Conservation (phyloP, 2,888 invertebrate species). For the Hipparchia sbordonii region DNA sequence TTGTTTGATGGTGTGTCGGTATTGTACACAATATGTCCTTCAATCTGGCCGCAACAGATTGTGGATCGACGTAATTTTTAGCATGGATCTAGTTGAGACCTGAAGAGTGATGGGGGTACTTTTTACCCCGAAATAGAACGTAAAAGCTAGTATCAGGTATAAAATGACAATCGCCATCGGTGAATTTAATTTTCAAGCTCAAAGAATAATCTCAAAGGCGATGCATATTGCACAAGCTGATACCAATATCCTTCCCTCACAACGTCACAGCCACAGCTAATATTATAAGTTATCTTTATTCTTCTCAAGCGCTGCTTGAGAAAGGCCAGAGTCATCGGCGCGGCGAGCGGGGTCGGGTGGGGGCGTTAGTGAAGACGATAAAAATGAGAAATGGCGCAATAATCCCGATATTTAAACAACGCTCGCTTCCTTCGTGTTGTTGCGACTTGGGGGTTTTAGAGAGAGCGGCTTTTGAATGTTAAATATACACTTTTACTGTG, state of each 20-base stretch:
- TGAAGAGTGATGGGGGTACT: no score
- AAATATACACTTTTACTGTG: background rate
- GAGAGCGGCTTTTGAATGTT: background rate
- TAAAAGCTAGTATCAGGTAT: background rate
- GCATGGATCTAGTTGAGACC: no score
- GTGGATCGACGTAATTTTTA: no score
- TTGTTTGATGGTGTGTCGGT: no score
- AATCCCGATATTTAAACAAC: constrained; percentile 36
- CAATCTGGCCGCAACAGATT: no score
- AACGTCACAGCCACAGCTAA: background rate
- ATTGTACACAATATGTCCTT: no score
- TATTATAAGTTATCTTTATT: constrained; percentile 12
- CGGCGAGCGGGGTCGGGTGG: background rate
- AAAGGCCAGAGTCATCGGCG: background rate
- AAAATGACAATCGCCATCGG: background rate
- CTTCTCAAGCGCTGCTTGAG: background rate
- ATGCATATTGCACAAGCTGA: background rate
- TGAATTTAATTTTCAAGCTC: background rate
- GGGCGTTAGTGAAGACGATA: constrained; percentile 23
- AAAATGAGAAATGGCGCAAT: constrained; percentile 35
- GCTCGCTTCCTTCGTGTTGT: background rate
- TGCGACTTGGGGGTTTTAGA: background rate
- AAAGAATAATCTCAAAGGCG: constrained; percentile 1
- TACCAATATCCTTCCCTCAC: background rate
- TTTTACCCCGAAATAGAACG: no score